Percentiles rank a stretch among this genome's conserved stretches.
These are phyloP conservation scores for Taenioides sp. DNA, from an alignment of 2,797 vertebrate genomes.

Conservation along the genomic window DNA sequence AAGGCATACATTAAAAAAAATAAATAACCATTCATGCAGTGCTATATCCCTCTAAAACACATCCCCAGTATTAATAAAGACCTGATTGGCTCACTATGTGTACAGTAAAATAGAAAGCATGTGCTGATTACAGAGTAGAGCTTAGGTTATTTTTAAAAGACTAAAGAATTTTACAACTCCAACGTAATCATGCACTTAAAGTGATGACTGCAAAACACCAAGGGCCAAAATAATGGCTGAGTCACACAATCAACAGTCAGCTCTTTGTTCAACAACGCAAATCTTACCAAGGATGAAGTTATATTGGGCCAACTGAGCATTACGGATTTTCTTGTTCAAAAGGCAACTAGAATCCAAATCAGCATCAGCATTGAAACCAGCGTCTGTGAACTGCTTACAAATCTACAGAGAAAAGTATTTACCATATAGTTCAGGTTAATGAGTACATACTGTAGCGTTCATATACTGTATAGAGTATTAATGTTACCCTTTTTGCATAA, in stretches of 20 bases:
- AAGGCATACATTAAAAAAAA: not conserved
- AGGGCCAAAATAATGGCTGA: not conserved
- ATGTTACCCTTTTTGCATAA: constrained; percentile 83
- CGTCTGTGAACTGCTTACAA: constrained; percentile 85
- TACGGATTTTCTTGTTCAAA: constrained; percentile 93
- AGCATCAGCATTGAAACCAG: constrained; percentile 90
- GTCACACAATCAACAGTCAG: not conserved
- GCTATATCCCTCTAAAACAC: constrained; percentile 17
- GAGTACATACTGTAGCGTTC: not conserved
- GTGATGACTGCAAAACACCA: constrained; percentile 6
- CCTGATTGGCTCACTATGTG: not conserved
- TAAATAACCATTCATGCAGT: not conserved
- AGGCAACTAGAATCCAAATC: constrained; percentile 90
- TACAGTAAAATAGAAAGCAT: not conserved
- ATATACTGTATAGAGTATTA: not conserved
- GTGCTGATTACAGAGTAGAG: not conserved
- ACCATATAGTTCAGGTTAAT: not conserved
- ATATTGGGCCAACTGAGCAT: constrained; percentile 92
- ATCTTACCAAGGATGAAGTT: constrained; percentile 94
- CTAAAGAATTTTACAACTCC: not conserved
- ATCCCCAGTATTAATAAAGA: not conserved
- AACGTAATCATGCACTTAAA: not conserved
- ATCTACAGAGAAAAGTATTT: constrained; percentile 70
- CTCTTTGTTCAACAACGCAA: not conserved
- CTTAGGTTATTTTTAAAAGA: not conserved